Base-by-base conservation (phyloP, 2,797 vertebrate species). In the Enteromius paludinosus region DNA sequence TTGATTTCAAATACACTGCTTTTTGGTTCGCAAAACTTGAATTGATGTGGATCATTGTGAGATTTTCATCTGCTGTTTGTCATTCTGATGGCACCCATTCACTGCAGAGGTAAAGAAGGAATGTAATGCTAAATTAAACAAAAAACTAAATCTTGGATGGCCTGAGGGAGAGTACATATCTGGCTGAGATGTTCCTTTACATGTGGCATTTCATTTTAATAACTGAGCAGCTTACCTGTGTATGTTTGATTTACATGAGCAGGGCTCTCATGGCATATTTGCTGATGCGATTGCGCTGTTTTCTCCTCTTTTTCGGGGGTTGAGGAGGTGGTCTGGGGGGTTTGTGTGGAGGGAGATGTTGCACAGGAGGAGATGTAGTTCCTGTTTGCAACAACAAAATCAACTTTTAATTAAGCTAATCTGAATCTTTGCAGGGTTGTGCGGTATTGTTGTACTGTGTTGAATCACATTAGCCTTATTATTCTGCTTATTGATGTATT, bases 261-360 rank as follows among this genome's bases (percentile, higher is more conserved):
- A 95, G 94, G 1, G 94, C 95, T 88, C 95, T 94, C 94, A 96
- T 95, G 1, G 94, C 94, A 80, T 94, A 92, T 87, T 95, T 95
- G 92, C 94, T 95, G 83, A 95, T 95, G 41, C 93, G 89, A 88
- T 92, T 94, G 72, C 94, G 91, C 47, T 93, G 93, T 87, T 94
- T 95, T 87, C 90, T 94, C 87, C 88, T 89, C 87, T 85, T 88
- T 79, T 89, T 89, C 70, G 89, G 85, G 20, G 88, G 82, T 3
- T 84, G 89, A 65, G 78, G 91, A 28, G 87, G 83, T 0, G 70
- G 83, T 54, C 72, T 30, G 79, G 11, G 85, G 82, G 73, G 54
- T 64, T 61, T 89, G 3, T 89, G 91, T 23, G 87, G 91, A 52
- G 86, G 79, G 0, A 65, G 66, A 33, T 64, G 43, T 10, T 69